A percentile compares a stretch with the other conserved stretches of the same genome.
Conservation (phyloP, 2,888 invertebrate genomes). For the Gymnocheta viridis region DNA sequence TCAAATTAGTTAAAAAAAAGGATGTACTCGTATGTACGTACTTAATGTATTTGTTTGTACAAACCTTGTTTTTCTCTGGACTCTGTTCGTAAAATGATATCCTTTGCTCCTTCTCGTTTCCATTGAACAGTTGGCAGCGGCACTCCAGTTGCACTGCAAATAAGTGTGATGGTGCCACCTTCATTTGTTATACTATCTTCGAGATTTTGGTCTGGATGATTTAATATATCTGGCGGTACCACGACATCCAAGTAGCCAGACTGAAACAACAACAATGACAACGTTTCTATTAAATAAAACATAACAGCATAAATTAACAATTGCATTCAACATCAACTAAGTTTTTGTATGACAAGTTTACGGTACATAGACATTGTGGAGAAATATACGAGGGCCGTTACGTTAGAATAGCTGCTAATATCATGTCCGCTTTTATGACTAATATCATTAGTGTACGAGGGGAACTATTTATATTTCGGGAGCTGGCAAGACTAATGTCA, state of each 20-base stretch:
- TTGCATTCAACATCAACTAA: neutral
- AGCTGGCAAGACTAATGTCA: too few species aligned
- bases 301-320: constrained; percentile 9
- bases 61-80: constrained; percentile 89
- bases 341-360: neutral
- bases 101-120: constrained; percentile 90
- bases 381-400: neutral
- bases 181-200: constrained; percentile 90
- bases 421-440: too few species aligned
- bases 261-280: constrained; percentile 82
- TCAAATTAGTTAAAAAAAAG: too few species aligned
- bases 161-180: constrained; percentile 89
- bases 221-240: constrained; percentile 93
- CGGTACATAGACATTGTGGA: neutral
- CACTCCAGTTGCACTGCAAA: constrained; percentile 91
- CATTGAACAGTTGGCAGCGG: constrained; percentile 89
- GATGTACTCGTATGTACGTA: too few species aligned
- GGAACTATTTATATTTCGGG: too few species aligned
- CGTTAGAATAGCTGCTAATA: neutral
- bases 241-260: constrained; percentile 93
- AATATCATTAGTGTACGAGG: too few species aligned
- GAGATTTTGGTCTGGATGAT: constrained; percentile 82
- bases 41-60: constrained; percentile 68
- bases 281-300: neutral
- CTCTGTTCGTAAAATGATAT: constrained; percentile 89